Conservation (phyloP, 2,113 vertebrate genomes). For the Aspidoscelis tigris region DNA sequence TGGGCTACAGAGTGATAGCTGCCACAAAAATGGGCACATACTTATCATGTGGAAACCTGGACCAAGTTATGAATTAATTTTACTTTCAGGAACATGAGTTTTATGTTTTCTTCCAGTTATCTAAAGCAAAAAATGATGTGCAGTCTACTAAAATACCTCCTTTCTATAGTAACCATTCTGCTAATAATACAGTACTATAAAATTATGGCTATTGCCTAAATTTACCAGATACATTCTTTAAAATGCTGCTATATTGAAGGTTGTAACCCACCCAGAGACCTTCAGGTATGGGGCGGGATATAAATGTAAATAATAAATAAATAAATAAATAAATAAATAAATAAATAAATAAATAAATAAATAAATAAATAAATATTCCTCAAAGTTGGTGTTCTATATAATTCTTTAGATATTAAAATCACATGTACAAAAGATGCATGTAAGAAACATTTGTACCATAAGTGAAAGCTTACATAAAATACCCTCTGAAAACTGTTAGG, state of each 20-base stretch:
- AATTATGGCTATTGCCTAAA: conserved; percentile 43
- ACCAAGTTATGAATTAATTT: conserved; percentile 50
- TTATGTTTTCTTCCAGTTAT: conserved; percentile 47
- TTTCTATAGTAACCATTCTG: conserved; percentile 42
- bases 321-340: too few species aligned
- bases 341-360: too few species aligned
- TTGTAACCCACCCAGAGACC: too few species aligned
- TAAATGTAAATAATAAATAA: too few species aligned
- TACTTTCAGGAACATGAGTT: conserved; percentile 25
- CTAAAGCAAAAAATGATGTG: conserved; percentile 23
- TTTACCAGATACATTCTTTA: conserved; percentile 40
- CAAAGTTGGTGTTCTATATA: conserved; percentile 24
- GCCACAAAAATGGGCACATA: conserved; percentile 44
- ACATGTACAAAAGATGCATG: rapidly evolving
- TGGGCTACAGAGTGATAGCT: conserved; percentile 19
- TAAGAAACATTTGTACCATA: not conserved
- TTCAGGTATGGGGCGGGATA: too few species aligned
- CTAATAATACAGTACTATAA: conserved; percentile 42
- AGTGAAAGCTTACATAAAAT: conserved; percentile 27
- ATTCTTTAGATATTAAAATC: conserved; percentile 56
- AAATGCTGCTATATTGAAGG: conserved; percentile 33
- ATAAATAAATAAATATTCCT: not conserved
- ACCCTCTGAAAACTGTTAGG: not conserved
- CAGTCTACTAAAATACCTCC: conserved; percentile 52
- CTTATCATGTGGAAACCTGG: conserved; percentile 25